These are phyloP conservation scores for Malachius bipustulatus DNA, from an alignment of 2,888 invertebrate species.

Conservation along the genomic window DNA sequence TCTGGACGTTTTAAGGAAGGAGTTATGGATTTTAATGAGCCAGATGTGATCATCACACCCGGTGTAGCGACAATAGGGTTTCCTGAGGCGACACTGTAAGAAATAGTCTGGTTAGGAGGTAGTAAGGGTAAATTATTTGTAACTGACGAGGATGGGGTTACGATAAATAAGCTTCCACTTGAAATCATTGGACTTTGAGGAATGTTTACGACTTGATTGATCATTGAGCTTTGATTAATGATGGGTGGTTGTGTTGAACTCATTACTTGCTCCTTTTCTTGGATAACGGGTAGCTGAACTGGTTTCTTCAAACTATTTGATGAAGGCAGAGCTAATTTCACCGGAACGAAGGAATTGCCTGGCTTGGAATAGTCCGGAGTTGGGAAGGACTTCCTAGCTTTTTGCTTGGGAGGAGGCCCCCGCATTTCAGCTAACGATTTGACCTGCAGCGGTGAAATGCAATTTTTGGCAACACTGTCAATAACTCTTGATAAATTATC, in stretches of 20 bases:
- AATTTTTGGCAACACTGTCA: conserved; percentile 13
- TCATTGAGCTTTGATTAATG: not conserved
- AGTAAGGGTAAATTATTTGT: too few species aligned
- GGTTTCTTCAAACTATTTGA: not conserved
- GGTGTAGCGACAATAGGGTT: not conserved
- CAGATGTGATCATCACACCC: not conserved
- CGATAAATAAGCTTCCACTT: not conserved
- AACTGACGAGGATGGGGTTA: not conserved
- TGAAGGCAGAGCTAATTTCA: conserved; percentile 11
- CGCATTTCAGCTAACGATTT: conserved; percentile 30
- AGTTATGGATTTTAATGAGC: conserved; percentile 18
- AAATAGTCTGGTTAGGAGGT: conserved; percentile 22
- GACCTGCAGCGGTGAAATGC: conserved; percentile 14
- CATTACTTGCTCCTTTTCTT: too few species aligned
- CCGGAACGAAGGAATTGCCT: too few species aligned
- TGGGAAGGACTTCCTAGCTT: conserved; percentile 32
- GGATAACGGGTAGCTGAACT: not conserved
- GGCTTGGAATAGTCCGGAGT: conserved; percentile 19
- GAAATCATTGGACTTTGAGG: not conserved
- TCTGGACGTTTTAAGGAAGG: conserved; percentile 7
- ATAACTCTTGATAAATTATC: conserved; percentile 22
- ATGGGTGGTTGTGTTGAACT: too few species aligned
- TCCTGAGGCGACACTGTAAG: not conserved
- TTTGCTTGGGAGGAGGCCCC: conserved; percentile 8
- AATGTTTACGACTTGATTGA: not conserved